phyloP scores from a whole-genome alignment of 2,113 vertebrate genomes.

The Stegostoma tigrinum region DNA sequence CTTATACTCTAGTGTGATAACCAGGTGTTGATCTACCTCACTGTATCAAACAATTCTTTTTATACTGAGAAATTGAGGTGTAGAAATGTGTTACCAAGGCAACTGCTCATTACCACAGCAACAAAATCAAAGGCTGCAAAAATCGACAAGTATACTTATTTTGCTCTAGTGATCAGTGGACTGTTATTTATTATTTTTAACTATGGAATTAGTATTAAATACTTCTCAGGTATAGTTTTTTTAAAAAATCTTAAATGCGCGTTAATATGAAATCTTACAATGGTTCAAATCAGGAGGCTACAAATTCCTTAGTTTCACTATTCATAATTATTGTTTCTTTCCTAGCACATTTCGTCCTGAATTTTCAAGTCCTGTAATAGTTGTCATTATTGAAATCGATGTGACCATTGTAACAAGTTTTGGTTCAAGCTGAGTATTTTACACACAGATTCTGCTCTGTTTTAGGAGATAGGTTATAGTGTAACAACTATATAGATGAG shows the following conservation, averaged over 20 bases:
- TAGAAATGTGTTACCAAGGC: conserved; percentile 31
- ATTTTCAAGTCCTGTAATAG: not conserved
- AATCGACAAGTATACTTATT: not conserved
- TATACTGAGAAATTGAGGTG: not conserved
- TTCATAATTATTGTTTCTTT: not conserved
- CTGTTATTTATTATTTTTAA: conserved; percentile 10
- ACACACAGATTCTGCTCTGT: not conserved
- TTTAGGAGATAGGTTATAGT: not conserved
- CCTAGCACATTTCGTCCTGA: not conserved
- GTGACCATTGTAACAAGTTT: not conserved
- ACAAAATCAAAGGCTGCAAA: conserved; percentile 16
- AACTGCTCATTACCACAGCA: conserved; percentile 31
- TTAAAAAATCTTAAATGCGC: not conserved
- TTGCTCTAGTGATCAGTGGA: not conserved
- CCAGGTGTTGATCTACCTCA: not conserved
- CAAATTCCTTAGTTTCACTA: not conserved
- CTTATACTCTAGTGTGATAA: not conserved
- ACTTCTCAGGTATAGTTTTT: not conserved
- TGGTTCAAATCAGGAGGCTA: not conserved
- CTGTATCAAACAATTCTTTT: not conserved
- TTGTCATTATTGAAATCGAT: not conserved
- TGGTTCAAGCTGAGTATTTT: not conserved
- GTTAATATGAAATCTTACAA: not conserved
- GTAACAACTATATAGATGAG: not conserved
- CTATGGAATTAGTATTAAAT: not conserved